Conservation (phyloP, 1,140 invertebrate genomes). For the Zophobas morio region DNA sequence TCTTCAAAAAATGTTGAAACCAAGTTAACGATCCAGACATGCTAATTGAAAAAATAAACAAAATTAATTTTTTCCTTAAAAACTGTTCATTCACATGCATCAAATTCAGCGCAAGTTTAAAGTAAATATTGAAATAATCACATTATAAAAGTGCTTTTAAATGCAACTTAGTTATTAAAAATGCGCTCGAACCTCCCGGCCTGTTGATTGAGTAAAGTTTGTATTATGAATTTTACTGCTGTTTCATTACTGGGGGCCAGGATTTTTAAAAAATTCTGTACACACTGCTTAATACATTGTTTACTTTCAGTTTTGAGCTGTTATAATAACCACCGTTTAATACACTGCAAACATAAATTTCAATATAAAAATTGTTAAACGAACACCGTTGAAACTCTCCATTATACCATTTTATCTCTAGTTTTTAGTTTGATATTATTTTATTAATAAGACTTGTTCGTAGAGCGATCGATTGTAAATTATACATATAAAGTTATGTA, state of each 20-base stretch:
- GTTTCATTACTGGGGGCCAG: constrained; percentile 59
- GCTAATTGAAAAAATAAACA: constrained; percentile 51
- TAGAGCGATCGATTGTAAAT: too few relatives aligned
- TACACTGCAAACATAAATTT: constrained; percentile 58
- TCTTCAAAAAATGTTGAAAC: constrained; percentile 16
- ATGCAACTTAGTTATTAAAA: constrained; percentile 58
- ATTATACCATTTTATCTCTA: constrained; percentile 21
- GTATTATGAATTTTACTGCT: constrained; percentile 64
- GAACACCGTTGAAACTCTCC: constrained; percentile 6
- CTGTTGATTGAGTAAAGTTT: constrained; percentile 64
- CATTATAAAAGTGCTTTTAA: constrained; percentile 52
- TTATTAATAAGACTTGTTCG: not conserved
- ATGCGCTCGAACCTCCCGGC: constrained; percentile 53
- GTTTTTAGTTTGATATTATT: constrained; percentile 1
- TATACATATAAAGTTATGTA: too few relatives aligned
- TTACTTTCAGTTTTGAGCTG: constrained; percentile 62
- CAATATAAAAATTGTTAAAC: constrained; percentile 53
- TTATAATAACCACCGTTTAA: constrained; percentile 60
- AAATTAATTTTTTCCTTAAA: constrained; percentile 38
- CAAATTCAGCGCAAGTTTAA: constrained; percentile 43
- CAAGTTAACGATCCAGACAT: constrained; percentile 46
- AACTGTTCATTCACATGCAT: constrained; percentile 31
- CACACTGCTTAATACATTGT: constrained; percentile 62
- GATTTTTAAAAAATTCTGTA: constrained; percentile 62
- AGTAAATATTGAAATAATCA: constrained; percentile 53